These are phyloP conservation scores for Styela plicata DNA, from an alignment of 23 tunicate genomes.

Conservation along the genomic window DNA sequence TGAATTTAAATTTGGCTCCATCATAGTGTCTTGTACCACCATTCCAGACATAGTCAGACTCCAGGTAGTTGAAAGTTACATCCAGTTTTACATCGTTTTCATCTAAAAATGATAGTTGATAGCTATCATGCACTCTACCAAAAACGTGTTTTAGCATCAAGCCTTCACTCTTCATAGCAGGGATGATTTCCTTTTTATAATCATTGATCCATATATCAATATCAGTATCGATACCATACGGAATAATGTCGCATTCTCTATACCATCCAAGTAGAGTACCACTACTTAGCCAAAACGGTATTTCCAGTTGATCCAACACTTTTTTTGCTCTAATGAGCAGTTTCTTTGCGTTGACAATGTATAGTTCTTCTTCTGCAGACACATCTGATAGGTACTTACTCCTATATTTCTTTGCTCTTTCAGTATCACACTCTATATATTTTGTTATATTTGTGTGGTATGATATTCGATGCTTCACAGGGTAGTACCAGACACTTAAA, in stretches of 20 bases:
- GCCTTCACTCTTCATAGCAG: slow-evolving; percentile 31
- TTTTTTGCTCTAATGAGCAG: slow-evolving; percentile 33
- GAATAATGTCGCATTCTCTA: slow-evolving; percentile 73
- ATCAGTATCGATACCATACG: slow-evolving; percentile 38
- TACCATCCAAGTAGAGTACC: slow-evolving; percentile 64
- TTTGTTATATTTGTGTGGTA: slow-evolving; percentile 42
- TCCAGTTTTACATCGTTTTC: slow-evolving; percentile 54
- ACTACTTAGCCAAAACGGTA: slow-evolving; percentile 72
- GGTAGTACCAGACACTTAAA: no score
- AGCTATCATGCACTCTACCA: slow-evolving; percentile 65
- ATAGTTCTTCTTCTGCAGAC: slow-evolving; percentile 17
- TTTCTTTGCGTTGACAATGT: slow-evolving; percentile 16
- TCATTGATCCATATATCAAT: slow-evolving; percentile 48
- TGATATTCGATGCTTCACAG: slow-evolving; percentile 61
- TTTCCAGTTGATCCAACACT: slow-evolving; percentile 41
- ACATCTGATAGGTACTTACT: not conserved
- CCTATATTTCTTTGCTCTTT: slow-evolving; percentile 33
- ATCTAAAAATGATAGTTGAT: slow-evolving; percentile 39
- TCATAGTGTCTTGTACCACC: slow-evolving; percentile 73
- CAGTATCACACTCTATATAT: slow-evolving; percentile 62
- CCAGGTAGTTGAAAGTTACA: slow-evolving; percentile 54
- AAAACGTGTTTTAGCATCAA: slow-evolving; percentile 35
- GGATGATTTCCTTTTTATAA: slow-evolving; percentile 31
- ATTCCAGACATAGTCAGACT: slow-evolving; percentile 45
- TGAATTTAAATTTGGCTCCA: slow-evolving; percentile 61